Base-by-base conservation (phyloP, 2,113 vertebrate genomes). In the Melanocharis versteri region DNA sequence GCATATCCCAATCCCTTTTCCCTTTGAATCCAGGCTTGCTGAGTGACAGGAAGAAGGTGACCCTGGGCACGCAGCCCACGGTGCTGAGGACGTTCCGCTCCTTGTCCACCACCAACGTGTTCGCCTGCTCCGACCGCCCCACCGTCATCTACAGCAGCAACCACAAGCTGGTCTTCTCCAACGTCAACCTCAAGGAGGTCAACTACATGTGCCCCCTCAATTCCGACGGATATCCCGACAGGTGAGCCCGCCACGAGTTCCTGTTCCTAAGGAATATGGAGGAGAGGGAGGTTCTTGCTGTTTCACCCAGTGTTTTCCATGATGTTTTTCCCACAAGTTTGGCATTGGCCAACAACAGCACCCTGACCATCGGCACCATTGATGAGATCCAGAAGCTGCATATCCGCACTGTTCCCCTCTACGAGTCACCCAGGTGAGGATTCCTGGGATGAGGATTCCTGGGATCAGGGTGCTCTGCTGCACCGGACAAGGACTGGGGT, bases 141-240 rank as follows among this genome's bases (percentile, higher is more conserved):
- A 99, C 99, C 2, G 99, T 99, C 98, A 99, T 99, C 98, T 99
- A 99, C 95, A 99, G 99, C 97, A 99, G 99, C 96, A 99, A 99
- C 97, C 99, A 99, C 98, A 99, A 99, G 89, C 97, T 99, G 92
- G 99, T 99, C 79, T 99, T 99, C 98, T 99, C 99, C 94, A 99
- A 99, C 0, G 99, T 99, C 97, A 99, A 99, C 98, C 99, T 99
- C 88, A 99, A 99, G 96, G 99, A 99, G 92, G 99, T 99, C 97
- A 99, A 99, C 97, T 99, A 99, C 94, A 99, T 99, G 99, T 99
- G 99, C 94, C 99, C 99, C 5, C 99, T 99, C 94, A 99, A 99
- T 98, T 99, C 99, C 0, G 99, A 99, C 40, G 99, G 99, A 1
- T 99, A 99, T 57, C 99, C 99, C 0, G 99, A 99, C 98, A 99